Conservation (phyloP, 2,113 vertebrate species). For the Monarcha castaneiventris region DNA sequence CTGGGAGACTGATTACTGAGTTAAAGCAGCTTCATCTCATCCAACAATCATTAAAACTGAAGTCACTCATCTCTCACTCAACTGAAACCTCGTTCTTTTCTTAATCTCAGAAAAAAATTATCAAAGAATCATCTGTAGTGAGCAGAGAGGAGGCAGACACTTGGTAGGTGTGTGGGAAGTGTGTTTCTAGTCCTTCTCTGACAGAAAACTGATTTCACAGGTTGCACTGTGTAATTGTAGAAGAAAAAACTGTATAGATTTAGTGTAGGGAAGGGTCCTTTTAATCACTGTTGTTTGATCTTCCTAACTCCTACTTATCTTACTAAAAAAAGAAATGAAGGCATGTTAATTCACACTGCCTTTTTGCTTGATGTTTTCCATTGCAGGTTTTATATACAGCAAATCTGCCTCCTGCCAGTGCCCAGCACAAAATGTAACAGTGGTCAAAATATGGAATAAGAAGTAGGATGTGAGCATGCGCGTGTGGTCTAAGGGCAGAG, state of each 20-base stretch:
- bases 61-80: neutral
- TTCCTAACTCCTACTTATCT: neutral
- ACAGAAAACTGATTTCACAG: neutral
- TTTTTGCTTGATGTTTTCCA: neutral
- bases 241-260: neutral
- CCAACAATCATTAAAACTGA: neutral
- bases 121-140: neutral
- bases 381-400: neutral
- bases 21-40: neutral
- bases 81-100: neutral
- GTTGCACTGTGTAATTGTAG: neutral
- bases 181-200: neutral
- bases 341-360: neutral
- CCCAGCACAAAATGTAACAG: neutral
- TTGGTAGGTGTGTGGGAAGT: neutral
- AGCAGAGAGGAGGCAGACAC: neutral
- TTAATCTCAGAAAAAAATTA: neutral
- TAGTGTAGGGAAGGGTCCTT: neutral
- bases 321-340: neutral
- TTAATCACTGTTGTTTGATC: neutral
- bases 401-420: neutral
- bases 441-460: neutral
- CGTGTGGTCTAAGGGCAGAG: neutral
- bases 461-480: accelerated
- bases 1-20: neutral